Percentiles rank a stretch among this genome's conserved stretches.
phyloP scores from a whole-genome alignment of 1,140 invertebrate species.

The Acromyrmex heyeri region DNA sequence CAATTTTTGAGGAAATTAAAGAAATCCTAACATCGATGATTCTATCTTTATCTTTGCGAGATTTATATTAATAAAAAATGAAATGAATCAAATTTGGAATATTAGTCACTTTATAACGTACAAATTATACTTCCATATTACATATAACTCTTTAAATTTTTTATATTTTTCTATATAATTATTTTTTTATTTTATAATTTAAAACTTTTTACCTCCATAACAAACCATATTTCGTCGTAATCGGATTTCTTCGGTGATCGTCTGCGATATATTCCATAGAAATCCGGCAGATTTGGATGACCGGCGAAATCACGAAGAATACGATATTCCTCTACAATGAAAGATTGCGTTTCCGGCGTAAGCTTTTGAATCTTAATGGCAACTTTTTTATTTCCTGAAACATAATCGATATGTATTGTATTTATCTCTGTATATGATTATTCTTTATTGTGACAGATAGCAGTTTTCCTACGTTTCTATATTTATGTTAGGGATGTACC shows the following conservation, averaged over 20 bases:
- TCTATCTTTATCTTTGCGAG: neutral
- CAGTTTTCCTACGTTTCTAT: neutral
- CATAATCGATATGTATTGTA: neutral
- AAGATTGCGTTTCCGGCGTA: slow-evolving; percentile 89
- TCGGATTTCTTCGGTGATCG: slow-evolving; percentile 87
- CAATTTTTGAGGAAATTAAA: neutral
- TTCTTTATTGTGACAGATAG: neutral
- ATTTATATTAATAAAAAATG: neutral
- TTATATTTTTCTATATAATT: neutral
- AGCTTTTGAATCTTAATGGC: slow-evolving; percentile 94
- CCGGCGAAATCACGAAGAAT: slow-evolving; percentile 92
- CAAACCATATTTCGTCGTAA: slow-evolving; percentile 94
- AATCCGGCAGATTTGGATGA: slow-evolving; percentile 93
- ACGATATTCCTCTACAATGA: slow-evolving; percentile 94
- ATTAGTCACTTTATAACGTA: neutral
- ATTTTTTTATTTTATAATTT: neutral
- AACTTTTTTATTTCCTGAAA: slow-evolving; percentile 89
- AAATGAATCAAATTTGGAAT: neutral
- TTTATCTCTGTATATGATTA: neutral
- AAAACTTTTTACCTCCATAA: slow-evolving; percentile 92
- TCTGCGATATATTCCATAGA: slow-evolving; percentile 94
- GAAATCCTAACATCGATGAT: neutral
- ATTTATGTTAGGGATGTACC: neutral
- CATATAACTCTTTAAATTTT: neutral
- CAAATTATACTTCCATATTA: neutral